A percentile compares a stretch with the other conserved stretches of the same genome.
Conservation (phyloP, 1,140 invertebrate species). For the Drosophila melanica region DNA sequence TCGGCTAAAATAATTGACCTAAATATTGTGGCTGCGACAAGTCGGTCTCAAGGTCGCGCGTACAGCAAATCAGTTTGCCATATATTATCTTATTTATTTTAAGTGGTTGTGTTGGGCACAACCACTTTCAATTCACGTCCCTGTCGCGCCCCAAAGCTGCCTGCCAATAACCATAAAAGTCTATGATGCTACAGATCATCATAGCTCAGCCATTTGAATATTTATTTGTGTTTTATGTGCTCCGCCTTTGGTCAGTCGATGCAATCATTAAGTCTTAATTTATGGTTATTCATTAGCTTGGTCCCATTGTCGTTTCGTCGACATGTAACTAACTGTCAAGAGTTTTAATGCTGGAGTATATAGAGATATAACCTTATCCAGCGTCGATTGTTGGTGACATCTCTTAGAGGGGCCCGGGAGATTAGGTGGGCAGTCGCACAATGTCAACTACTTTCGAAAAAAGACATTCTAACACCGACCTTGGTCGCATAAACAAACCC, state of each 20-base stretch:
- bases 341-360: background rate
- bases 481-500: conserved; percentile 34
- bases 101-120: background rate
- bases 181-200: conserved; percentile 8
- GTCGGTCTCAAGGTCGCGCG: conserved; percentile 52
- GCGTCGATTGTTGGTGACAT: conserved; percentile 3
- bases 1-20: conserved; percentile 64
- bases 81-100: conserved; percentile 3
- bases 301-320: conserved; percentile 10
- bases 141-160: background rate
- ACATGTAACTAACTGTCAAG: conserved; percentile 12
- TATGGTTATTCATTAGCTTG: conserved; percentile 22
- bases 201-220: conserved; percentile 51
- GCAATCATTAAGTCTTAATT: conserved; percentile 48
- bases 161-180: conserved; percentile 2
- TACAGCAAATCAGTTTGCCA: conserved; percentile 29
- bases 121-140: conserved; percentile 23
- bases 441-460: conserved; percentile 78
- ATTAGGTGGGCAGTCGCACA: conserved; percentile 48
- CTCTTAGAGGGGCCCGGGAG: conserved; percentile 18
- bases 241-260: conserved; percentile 59
- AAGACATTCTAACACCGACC: conserved; percentile 53
- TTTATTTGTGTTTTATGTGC: conserved; percentile 38
- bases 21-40: conserved; percentile 67
- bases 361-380: conserved; percentile 41